A percentile compares a stretch with the other conserved stretches of the same genome.
These are phyloP conservation scores for Ctenomys sociabilis DNA, from an alignment of 2,113 vertebrate species.

Conservation along the genomic window DNA sequence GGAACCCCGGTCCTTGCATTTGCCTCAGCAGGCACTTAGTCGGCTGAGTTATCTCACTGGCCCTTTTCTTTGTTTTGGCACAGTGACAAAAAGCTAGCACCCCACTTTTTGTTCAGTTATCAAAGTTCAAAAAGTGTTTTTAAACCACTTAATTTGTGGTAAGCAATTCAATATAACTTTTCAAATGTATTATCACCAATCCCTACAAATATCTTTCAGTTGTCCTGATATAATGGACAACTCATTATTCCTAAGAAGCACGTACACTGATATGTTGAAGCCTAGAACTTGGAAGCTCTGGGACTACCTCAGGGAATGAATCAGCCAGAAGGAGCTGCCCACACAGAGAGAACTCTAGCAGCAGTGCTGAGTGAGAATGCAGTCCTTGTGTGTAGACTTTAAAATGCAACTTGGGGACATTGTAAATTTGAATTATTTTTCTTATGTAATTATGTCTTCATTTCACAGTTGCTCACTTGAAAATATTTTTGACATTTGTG, in stretches of 20 bases:
- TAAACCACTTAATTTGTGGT: not conserved
- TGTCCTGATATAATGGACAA: not conserved
- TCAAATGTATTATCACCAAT: not conserved
- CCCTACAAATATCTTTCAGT: not conserved
- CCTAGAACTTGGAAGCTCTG: not conserved
- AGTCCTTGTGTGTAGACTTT: accelerated
- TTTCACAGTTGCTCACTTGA: not conserved
- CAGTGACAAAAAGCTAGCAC: not conserved
- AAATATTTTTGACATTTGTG: not conserved
- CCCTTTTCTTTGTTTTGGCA: not conserved
- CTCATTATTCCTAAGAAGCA: not conserved
- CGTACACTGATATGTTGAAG: not conserved
- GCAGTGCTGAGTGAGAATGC: not conserved
- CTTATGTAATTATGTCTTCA: not conserved
- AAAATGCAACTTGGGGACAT: not conserved
- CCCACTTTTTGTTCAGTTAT: not conserved
- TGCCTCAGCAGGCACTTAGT: too few relatives aligned
- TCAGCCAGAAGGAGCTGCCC: too few relatives aligned
- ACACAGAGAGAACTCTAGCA: not conserved
- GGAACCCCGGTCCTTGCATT: too few relatives aligned
- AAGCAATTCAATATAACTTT: not conserved
- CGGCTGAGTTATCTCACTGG: too few relatives aligned
- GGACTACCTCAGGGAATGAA: not conserved
- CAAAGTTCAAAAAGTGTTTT: not conserved
- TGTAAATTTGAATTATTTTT: not conserved